Base-by-base conservation (phyloP, 2,113 vertebrate genomes). In the Pygoscelis antarcticus region DNA sequence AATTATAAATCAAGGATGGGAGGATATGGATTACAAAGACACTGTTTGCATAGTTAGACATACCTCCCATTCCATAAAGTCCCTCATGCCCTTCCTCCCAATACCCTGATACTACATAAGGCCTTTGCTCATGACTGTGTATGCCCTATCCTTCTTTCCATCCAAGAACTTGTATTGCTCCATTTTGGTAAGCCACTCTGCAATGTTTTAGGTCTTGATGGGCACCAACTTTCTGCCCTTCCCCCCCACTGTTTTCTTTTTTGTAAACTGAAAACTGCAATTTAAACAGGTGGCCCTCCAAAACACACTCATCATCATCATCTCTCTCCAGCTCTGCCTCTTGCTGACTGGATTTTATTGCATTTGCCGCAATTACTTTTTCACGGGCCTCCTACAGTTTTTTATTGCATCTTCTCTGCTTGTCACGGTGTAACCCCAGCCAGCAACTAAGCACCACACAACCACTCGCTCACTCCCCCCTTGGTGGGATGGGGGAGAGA, bases 151-250 rank as follows among this genome's bases (percentile, higher is more conserved):
- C 30, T 68, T 42, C 13, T 58, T 79, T 49, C 40, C 17, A 52
- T n/a, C 19, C 29, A 52, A 51, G 4, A 51, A 36, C 4, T 46
- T 21, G 1, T 16, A 20, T 10, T 27, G 18, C 14, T 65, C 12
- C 16, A 46, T 44, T 75, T 66, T 44, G 10, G 11, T 36, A 64
- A 85, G 18, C 4, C 2, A 2, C 20, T 38, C 26, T 57, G 3
- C 1, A 1, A 22, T 11, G 6, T 23, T 72, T 69, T 34, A 51
- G 4, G 19, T 46, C 11, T 72, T 15, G 0, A 30, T n/a, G 1
- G 5, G 38, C 16, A 54, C 8, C 38, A 65, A 3, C 3, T 42
- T 74, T 66, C 23, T 30, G 13, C 10, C 11, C 0, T 14, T 15
- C 3, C 3, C 3, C 4, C 2, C 5, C 1, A 4, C 9, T 9